Percentiles rank a stretch among this genome's conserved stretches.
Evolutionary conservation across 2,797 vertebrate genomes (phyloP).

Genomic region (Tragelaphus oryx): DNA sequence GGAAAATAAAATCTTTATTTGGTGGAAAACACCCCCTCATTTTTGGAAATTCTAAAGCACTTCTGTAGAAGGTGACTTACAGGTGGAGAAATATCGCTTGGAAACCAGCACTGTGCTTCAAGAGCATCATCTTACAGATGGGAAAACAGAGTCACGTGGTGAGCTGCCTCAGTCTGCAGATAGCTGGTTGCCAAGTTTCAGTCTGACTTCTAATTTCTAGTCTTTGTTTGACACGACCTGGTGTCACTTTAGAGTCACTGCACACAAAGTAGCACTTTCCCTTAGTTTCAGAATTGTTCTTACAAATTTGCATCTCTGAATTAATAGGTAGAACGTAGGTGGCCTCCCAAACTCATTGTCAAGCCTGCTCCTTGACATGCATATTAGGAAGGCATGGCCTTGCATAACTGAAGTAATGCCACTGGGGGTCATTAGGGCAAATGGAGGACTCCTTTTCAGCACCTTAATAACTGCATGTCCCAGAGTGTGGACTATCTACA

Average conservation of each 20-base stretch:
- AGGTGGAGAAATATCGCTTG: neutral
- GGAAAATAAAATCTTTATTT: neutral
- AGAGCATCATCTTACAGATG: neutral
- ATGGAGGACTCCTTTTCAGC: neutral
- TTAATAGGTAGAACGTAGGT: neutral
- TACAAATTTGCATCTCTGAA: neutral
- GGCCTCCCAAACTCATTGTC: neutral
- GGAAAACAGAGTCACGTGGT: neutral
- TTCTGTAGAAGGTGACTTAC: neutral
- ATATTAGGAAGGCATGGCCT: neutral
- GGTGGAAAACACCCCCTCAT: neutral
- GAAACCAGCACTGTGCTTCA: neutral
- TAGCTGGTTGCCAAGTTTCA: neutral
- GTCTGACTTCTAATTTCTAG: neutral
- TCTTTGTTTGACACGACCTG: neutral
- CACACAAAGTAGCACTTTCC: neutral
- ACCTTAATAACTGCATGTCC: neutral
- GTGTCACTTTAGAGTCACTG: neutral
- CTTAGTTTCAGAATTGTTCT: neutral
- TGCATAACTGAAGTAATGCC: neutral
- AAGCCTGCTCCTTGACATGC: neutral
- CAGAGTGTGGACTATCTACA: slow-evolving; percentile 34
- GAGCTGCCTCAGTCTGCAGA: neutral
- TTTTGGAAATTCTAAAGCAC: neutral
- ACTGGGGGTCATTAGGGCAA: neutral